Percentiles rank a stretch among this genome's conserved stretches.
Evolutionary conservation across 2,113 vertebrate genomes (phyloP).

Genomic region (Pan paniscus): DNA sequence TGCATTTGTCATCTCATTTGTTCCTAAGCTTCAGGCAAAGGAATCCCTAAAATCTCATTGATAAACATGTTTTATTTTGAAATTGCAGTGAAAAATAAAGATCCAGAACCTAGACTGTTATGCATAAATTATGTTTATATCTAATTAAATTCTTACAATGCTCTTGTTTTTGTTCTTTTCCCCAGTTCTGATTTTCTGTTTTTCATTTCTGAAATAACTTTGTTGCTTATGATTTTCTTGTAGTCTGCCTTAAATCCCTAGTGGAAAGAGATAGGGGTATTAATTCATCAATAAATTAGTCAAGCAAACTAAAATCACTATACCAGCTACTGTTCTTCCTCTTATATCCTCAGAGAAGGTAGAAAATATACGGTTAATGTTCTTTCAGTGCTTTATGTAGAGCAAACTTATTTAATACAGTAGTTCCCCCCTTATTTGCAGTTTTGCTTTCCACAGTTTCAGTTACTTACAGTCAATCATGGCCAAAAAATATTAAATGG

Average conservation of each 20-base stretch:
- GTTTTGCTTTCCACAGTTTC: not conserved
- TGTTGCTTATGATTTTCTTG: not conserved
- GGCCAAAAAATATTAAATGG: not conserved
- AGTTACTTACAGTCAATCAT: not conserved
- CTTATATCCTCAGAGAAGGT: not conserved
- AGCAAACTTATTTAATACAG: not conserved
- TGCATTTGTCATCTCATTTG: not conserved
- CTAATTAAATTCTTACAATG: not conserved
- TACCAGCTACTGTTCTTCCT: not conserved
- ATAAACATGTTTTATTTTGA: not conserved
- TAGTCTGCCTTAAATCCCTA: not conserved
- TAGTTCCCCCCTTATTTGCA: not conserved
- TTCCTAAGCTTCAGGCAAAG: not conserved
- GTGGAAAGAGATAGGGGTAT: not conserved
- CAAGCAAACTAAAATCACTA: not conserved
- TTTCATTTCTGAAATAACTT: constrained; percentile 22
- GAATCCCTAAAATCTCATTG: not conserved
- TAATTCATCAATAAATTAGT: constrained; percentile 12
- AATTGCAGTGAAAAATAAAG: constrained; percentile 15
- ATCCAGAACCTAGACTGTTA: not conserved
- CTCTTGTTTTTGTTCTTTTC: constrained; percentile 39
- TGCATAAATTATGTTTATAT: not conserved
- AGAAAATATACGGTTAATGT: not conserved
- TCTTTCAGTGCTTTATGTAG: not conserved
- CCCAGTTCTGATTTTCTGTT: not conserved